Evolutionary conservation across 2,888 invertebrate species (phyloP).

Genomic region (Phaonia tiefii): DNA sequence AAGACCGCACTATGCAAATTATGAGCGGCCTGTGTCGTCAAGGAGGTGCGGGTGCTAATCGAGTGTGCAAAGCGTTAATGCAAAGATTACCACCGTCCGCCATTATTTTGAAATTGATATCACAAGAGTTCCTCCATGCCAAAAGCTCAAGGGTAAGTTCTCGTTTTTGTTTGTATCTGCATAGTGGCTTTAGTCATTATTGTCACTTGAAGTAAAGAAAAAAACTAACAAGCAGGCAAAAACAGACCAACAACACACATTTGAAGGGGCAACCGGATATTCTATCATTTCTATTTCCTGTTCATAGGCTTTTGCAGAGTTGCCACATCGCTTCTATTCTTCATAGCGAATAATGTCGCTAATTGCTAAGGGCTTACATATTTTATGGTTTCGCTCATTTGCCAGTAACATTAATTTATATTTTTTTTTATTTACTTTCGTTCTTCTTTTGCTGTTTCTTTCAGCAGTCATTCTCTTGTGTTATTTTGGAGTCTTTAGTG

Average conservation of each 20-base stretch:
- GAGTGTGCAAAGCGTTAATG: slow-evolving; percentile 81
- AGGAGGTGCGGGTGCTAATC: slow-evolving; percentile 79
- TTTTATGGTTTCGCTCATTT: slow-evolving; percentile 56
- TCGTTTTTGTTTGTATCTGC: slow-evolving; percentile 13
- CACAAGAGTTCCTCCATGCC: slow-evolving; percentile 80
- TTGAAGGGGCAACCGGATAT: not conserved
- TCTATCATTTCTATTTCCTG: not conserved
- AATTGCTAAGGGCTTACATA: slow-evolving; percentile 3
- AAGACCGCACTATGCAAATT: slow-evolving; percentile 79
- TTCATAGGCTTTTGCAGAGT: not conserved
- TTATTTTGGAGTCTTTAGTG: slow-evolving; percentile 5
- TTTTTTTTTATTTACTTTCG: slow-evolving; percentile 2
- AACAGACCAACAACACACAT: slow-evolving; percentile 12
- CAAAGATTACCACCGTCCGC: slow-evolving; percentile 80
- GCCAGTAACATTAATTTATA: slow-evolving; percentile 61
- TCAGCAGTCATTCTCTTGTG: not conserved
- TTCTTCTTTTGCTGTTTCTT: not conserved
- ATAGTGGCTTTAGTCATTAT: slow-evolving; percentile 11
- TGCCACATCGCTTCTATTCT: not conserved
- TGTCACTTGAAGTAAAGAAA: slow-evolving; percentile 39
- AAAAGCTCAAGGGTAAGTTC: slow-evolving; percentile 79
- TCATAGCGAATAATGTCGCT: slow-evolving; percentile 1
- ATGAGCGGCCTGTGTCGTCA: slow-evolving; percentile 80
- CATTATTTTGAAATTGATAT: slow-evolving; percentile 79
- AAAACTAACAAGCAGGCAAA: slow-evolving; percentile 1